phyloP scores from a whole-genome alignment of 2,113 vertebrate genomes.

The Gasterosteus nipponicus region DNA sequence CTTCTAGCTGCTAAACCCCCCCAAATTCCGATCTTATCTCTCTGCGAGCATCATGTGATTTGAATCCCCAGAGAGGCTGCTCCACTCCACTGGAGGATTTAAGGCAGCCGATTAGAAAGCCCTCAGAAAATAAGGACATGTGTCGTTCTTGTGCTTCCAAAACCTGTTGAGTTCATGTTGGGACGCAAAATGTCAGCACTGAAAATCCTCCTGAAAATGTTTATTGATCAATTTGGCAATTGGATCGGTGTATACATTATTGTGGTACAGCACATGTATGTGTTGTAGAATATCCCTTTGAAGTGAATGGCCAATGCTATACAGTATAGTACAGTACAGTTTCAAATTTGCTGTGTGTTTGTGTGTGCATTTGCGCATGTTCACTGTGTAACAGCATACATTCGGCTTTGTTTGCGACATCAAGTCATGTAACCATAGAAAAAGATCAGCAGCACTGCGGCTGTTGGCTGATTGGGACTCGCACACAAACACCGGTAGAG shows the following conservation, averaged over 20 bases:
- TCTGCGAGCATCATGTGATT: neutral
- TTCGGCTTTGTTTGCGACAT: conserved; percentile 31
- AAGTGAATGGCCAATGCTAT: neutral
- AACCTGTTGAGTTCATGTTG: neutral
- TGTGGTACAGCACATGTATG: neutral
- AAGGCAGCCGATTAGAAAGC: neutral
- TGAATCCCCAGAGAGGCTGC: neutral
- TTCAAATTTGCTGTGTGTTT: conserved; percentile 7
- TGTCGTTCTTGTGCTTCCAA: neutral
- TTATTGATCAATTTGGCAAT: neutral
- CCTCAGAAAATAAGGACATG: neutral
- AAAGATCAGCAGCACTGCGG: conserved; percentile 40
- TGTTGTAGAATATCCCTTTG: neutral
- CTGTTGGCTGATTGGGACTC: conserved; percentile 47
- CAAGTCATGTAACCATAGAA: conserved; percentile 27
- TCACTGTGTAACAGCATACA: conserved; percentile 11
- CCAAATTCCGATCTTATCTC: neutral
- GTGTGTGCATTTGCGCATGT: conserved; percentile 16
- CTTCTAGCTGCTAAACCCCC: neutral
- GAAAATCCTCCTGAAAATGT: neutral
- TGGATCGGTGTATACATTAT: neutral
- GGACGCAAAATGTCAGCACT: neutral
- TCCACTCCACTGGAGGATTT: neutral
- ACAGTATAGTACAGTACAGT: neutral
- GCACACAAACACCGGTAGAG: conserved; percentile 13